phyloP scores from a whole-genome alignment of 2,888 invertebrate genomes.

The Heteromyza rotundicornis region DNA sequence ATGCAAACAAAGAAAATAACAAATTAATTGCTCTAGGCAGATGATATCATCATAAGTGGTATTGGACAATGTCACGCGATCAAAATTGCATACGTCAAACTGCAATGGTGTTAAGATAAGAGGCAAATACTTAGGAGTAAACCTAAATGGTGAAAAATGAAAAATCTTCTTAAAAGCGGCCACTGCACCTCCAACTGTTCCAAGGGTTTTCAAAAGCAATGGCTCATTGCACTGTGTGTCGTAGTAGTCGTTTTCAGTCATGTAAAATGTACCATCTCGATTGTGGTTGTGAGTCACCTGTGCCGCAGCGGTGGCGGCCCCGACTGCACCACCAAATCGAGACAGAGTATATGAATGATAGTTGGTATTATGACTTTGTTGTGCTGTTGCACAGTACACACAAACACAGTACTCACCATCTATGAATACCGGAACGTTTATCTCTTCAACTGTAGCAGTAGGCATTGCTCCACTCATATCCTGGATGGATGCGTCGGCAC shows the following conservation, averaged over 20 bases:
- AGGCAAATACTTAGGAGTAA: no score
- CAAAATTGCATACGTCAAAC: no score
- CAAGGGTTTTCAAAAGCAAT: conserved; percentile 30
- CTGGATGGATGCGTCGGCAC: conserved; percentile 50
- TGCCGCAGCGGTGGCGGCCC: background rate
- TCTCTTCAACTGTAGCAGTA: conserved; percentile 61
- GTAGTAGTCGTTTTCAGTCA: background rate
- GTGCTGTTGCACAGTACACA: conserved; percentile 34
- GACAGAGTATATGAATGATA: conserved; percentile 1
- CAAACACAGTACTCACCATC: conserved; percentile 61
- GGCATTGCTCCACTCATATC: conserved; percentile 61
- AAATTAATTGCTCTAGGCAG: no score
- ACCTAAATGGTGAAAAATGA: no score
- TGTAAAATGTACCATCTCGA: conserved; percentile 3
- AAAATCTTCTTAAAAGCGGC: background rate
- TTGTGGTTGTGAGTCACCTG: background rate
- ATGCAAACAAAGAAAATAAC: no score
- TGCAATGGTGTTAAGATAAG: no score
- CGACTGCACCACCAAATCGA: background rate
- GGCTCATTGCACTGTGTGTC: conserved; percentile 59
- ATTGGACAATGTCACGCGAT: no score
- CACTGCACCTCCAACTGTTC: background rate
- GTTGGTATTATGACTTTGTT: no score
- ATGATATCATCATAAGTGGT: no score
- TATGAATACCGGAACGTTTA: conserved; percentile 61